Conservation (phyloP, 2,888 invertebrate species). For the Drosophila atroscutellata region DNA sequence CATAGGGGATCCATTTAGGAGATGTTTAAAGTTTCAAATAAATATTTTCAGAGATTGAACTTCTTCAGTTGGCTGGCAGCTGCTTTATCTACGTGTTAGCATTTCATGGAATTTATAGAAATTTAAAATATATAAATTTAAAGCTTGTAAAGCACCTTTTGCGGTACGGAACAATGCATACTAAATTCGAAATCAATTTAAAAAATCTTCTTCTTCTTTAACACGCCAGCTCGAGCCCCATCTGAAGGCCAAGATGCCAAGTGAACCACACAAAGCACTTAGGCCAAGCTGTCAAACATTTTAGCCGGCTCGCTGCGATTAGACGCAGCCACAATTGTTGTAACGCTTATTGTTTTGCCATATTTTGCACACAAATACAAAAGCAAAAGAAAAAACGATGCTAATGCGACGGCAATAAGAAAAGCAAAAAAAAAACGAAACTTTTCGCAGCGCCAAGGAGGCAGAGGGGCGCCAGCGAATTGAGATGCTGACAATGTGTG, state of each 20-base stretch:
- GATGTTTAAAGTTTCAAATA: not conserved
- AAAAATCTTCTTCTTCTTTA: not conserved
- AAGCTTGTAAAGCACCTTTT: not conserved
- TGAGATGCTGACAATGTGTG: conserved; percentile 77
- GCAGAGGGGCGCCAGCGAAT: conserved; percentile 39
- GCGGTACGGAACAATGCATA: not conserved
- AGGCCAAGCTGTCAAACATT: conserved; percentile 60
- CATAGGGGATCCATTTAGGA: not conserved
- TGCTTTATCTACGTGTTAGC: not conserved
- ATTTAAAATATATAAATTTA: not conserved
- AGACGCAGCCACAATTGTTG: conserved; percentile 55
- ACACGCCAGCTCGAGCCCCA: not conserved
- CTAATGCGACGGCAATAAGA: conserved; percentile 58
- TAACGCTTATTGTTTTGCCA: conserved; percentile 76
- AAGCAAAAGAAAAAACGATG: conserved; percentile 25
- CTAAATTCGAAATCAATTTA: conserved; percentile 5
- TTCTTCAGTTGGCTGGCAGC: not conserved
- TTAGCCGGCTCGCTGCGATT: conserved; percentile 47
- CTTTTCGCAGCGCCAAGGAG: not conserved
- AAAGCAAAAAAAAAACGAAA: conserved; percentile 7
- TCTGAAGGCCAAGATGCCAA: not conserved
- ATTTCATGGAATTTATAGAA: not conserved
- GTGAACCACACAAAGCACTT: conserved; percentile 47
- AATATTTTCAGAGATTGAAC: not conserved
- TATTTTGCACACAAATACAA: conserved; percentile 59